phyloP scores from a whole-genome alignment of 2,113 vertebrate genomes.

The Ceyx cyanopectus region DNA sequence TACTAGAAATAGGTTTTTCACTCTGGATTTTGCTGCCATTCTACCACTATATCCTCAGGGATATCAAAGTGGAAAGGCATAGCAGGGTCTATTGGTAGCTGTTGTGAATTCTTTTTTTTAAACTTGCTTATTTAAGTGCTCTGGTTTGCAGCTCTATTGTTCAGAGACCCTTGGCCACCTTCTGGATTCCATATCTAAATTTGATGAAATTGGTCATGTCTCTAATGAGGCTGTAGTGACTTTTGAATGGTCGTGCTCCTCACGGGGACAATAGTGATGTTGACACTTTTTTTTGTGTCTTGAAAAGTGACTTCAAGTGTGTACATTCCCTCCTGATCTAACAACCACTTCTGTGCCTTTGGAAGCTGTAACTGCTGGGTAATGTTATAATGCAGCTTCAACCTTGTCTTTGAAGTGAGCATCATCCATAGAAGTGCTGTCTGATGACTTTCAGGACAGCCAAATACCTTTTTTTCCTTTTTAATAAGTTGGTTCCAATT shows the following conservation, averaged over 20 bases:
- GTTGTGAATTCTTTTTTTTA: background rate
- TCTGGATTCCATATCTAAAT: constrained; percentile 56
- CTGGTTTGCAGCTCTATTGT: constrained; percentile 1
- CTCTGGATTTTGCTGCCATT: background rate
- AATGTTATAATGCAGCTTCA: background rate
- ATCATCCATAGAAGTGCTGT: background rate
- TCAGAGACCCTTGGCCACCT: background rate
- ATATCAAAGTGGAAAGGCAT: background rate
- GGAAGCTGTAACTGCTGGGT: background rate
- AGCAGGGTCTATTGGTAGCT: background rate
- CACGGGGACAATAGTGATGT: background rate
- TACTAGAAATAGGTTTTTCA: background rate
- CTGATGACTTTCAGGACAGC: background rate
- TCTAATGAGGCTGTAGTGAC: background rate
- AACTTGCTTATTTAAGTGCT: background rate
- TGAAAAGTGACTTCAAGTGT: background rate
- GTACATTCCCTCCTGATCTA: background rate
- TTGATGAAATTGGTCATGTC: constrained; percentile 26
- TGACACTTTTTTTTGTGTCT: background rate
- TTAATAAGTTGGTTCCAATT: background rate
- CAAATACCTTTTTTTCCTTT: background rate
- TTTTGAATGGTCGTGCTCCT: background rate
- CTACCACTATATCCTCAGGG: background rate
- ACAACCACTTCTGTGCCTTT: background rate
- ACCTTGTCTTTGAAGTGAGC: background rate